Evolutionary conservation across 2,888 invertebrate genomes (phyloP).

Genomic region (Buathra laborator): DNA sequence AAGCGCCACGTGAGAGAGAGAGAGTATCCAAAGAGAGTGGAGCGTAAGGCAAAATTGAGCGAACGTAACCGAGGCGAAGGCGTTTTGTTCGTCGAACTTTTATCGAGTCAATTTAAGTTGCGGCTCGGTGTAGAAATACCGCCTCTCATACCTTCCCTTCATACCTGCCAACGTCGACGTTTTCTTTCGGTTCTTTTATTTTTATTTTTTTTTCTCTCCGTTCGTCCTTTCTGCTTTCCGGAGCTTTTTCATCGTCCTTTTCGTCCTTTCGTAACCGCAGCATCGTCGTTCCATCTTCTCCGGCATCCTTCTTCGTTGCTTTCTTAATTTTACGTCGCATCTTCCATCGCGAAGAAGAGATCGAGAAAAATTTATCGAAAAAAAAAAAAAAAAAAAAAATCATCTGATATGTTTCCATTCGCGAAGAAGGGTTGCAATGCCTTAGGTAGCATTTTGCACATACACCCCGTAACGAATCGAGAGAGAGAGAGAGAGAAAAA

Average conservation of each 20-base stretch:
- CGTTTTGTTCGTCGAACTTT: conserved; percentile 84
- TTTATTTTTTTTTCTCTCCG: conserved; percentile 26
- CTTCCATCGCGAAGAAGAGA: neutral
- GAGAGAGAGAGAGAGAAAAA: conserved; percentile 33
- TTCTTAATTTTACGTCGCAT: conserved; percentile 12
- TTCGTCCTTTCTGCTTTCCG: neutral
- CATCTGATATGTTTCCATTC: conserved; percentile 35
- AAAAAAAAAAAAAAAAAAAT: neutral
- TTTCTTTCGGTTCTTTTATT: conserved; percentile 26
- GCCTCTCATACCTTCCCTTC: conserved; percentile 65
- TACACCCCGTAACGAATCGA: conserved; percentile 4
- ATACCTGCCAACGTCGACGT: conserved; percentile 23
- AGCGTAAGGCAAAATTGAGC: conserved; percentile 28
- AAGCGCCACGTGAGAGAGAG: conserved; percentile 30
- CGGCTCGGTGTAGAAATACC: conserved; percentile 74
- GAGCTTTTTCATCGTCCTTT: neutral
- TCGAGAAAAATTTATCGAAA: neutral
- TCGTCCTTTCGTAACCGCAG: conserved; percentile 1
- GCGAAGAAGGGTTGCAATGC: conserved; percentile 35
- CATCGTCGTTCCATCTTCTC: neutral
- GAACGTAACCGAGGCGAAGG: conserved; percentile 64
- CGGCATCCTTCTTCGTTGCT: neutral
- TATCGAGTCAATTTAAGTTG: conserved; percentile 85
- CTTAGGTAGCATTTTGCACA: conserved; percentile 39
- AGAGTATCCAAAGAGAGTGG: conserved; percentile 25